Conservation (phyloP, 2,888 invertebrate species). For the Acanthosepion pharaonis region DNA sequence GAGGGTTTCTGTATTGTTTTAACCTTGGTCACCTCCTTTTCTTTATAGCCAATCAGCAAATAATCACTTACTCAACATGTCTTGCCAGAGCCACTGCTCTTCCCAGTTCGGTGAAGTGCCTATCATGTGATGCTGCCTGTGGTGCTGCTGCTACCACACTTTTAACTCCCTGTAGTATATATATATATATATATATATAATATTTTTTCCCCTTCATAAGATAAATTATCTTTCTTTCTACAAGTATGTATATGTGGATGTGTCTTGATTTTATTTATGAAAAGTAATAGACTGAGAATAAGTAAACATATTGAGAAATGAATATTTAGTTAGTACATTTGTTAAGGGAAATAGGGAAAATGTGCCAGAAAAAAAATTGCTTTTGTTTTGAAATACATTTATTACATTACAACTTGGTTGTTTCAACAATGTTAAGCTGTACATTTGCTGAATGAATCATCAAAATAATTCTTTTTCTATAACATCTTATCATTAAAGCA, state of each 20-base stretch:
- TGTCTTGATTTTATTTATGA: not conserved
- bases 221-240: not conserved
- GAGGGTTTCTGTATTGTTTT: not conserved
- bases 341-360: not conserved
- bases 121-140: slow-evolving; percentile 36
- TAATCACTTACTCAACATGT: not conserved
- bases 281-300: not conserved
- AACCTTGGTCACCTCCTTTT: not conserved
- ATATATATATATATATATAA: too few relatives aligned
- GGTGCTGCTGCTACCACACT: not conserved
- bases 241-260: not conserved
- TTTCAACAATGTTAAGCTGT: not conserved
- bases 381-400: not conserved
- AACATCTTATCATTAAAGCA: not conserved
- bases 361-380: not conserved
- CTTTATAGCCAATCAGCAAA: not conserved
- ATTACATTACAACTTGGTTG: not conserved
- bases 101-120: slow-evolving; percentile 33
- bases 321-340: not conserved
- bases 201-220: not conserved
- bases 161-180: not conserved
- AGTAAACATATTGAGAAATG: not conserved
- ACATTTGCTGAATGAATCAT: not conserved
- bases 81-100: slow-evolving; percentile 33
- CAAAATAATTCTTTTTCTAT: not conserved